phyloP scores from a whole-genome alignment of 35 echinoderm and acorn worm species.

The Patiria miniata region DNA sequence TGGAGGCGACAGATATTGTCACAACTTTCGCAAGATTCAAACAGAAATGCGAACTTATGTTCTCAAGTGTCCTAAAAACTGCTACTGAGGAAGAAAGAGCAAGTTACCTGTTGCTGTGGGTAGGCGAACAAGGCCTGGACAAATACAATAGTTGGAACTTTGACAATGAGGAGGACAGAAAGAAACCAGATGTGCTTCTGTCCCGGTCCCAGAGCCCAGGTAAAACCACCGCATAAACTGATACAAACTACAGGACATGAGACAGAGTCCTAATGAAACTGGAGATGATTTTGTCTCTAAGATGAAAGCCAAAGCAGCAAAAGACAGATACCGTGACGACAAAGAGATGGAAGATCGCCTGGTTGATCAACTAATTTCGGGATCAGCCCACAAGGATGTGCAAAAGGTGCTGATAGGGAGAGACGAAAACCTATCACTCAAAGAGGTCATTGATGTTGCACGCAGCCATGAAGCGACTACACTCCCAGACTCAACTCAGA shows the following conservation, averaged over 20 bases:
- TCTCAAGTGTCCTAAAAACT: not conserved
- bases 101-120: no score
- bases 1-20: no score
- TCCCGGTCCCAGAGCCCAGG: slow-evolving; percentile 32
- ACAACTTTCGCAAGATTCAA: not conserved
- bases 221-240: slow-evolving; percentile 36
- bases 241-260: no score
- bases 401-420: no score
- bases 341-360: slow-evolving; percentile 8
- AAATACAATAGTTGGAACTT: no score
- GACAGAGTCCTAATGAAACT: slow-evolving; percentile 18
- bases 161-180: no score
- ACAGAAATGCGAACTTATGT: not conserved
- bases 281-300: slow-evolving; percentile 49
- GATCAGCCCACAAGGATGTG: not conserved
- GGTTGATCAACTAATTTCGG: slow-evolving; percentile 57
- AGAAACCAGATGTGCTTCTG: slow-evolving; percentile 16
- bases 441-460: not conserved
- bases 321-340: no score
- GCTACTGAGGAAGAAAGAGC: no score
- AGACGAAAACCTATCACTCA: not conserved
- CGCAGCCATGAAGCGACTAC: no score
- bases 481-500: not conserved
- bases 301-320: slow-evolving; percentile 26
- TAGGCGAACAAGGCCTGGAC: no score